These are phyloP conservation scores for Scrobipalpa atriplicella DNA, from an alignment of 2,888 invertebrate genomes.

Conservation along the genomic window DNA sequence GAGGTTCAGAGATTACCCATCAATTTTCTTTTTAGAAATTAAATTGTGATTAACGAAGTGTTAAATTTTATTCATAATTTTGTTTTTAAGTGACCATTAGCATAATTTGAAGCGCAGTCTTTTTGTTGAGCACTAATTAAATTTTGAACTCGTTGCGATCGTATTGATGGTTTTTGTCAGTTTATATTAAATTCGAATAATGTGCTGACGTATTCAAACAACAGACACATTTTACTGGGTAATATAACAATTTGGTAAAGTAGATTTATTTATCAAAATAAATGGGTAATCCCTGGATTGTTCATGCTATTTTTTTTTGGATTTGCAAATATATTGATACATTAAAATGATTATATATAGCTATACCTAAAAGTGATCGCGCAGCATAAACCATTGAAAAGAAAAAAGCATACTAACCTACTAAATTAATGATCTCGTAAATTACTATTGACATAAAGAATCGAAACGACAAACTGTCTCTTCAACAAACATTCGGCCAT, in stretches of 20 bases:
- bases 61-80: constrained; percentile 30
- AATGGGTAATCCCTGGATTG: too few relatives aligned
- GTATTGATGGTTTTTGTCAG: constrained; percentile 25
- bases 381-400: too few relatives aligned
- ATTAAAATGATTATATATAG: too few relatives aligned
- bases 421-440: too few relatives aligned
- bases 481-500: constrained; percentile 12
- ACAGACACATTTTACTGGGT: background rate
- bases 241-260: too few relatives aligned
- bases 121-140: constrained; percentile 27
- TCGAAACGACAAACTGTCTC: background rate
- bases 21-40: constrained; percentile 26
- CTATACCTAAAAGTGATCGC: too few relatives aligned
- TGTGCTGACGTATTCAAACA: constrained; percentile 8
- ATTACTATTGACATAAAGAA: background rate
- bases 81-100: constrained; percentile 27
- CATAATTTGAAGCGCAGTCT: constrained; percentile 27
- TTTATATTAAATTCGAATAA: constrained; percentile 27
- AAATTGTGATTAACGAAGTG: constrained; percentile 31
- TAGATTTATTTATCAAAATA: too few relatives aligned
- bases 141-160: constrained; percentile 25
- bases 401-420: too few relatives aligned
- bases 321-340: too few relatives aligned
- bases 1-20: constrained; percentile 17
- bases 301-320: too few relatives aligned